These are phyloP conservation scores for Palythoa grandis DNA, from an alignment of 92 coral and sea anemone genomes.

Conservation along the genomic window DNA sequence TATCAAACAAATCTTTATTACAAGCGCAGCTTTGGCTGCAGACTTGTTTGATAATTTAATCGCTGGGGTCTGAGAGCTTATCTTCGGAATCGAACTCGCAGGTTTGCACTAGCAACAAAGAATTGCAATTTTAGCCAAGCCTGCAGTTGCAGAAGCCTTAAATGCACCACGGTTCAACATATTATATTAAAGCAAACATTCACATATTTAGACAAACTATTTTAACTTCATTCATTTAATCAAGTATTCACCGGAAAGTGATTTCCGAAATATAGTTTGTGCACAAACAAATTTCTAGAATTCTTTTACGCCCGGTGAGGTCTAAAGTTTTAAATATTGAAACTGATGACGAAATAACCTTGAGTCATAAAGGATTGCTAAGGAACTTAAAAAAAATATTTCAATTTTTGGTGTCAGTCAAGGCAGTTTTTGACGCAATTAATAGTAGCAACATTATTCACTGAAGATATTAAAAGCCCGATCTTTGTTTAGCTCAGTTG, in stretches of 20 bases:
- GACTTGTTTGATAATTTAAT: no score
- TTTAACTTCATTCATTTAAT: background rate
- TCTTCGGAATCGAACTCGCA: no score
- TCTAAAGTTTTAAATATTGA: background rate
- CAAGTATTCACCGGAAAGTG: background rate
- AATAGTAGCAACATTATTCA: background rate
- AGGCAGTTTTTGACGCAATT: background rate
- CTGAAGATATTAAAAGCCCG: no score
- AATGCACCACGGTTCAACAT: no score
- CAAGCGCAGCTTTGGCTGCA: no score
- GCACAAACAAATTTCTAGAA: slow-evolving; percentile 10
- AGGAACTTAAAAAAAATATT: background rate
- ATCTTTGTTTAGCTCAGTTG: no score
- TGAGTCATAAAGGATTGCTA: background rate
- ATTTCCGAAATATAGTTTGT: background rate
- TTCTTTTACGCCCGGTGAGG: slow-evolving; percentile 28
- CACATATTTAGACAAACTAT: background rate
- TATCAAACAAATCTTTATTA: no score
- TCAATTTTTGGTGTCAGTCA: background rate
- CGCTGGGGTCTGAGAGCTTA: no score
- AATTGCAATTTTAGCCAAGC: no score
- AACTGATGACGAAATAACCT: slow-evolving; percentile 5
- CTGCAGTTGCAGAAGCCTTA: no score
- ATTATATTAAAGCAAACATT: no score
- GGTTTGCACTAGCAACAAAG: no score